These are phyloP conservation scores for Pipistrellus pipistrellus DNA, from an alignment of 2,797 vertebrate species.

Conservation along the genomic window DNA sequence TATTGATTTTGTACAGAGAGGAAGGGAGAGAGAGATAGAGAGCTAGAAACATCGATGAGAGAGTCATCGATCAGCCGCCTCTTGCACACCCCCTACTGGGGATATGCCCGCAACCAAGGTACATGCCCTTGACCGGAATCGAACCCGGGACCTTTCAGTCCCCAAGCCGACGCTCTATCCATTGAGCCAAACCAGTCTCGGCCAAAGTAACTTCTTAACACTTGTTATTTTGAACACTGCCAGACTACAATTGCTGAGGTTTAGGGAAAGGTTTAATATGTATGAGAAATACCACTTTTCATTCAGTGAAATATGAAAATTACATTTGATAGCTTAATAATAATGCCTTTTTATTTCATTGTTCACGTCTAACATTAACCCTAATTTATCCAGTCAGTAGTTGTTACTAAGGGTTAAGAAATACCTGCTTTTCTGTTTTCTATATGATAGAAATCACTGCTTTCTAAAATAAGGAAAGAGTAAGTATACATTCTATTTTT, in stretches of 20 bases:
- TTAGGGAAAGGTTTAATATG: slow-evolving; percentile 25
- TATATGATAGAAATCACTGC: not conserved
- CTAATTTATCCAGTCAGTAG: not conserved
- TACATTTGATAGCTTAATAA: slow-evolving; percentile 27
- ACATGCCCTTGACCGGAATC: too few species aligned
- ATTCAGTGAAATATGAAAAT: slow-evolving; percentile 39
- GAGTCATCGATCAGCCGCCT: too few species aligned
- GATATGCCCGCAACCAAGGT: too few species aligned
- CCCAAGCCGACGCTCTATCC: too few species aligned
- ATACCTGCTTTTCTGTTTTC: slow-evolving; percentile 45
- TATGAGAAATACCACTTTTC: slow-evolving; percentile 1
- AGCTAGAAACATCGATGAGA: too few species aligned
- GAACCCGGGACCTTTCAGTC: too few species aligned
- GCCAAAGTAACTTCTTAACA: slow-evolving; percentile 12
- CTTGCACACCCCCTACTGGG: too few species aligned
- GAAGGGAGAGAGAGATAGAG: too few species aligned
- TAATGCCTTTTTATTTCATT: slow-evolving; percentile 24
- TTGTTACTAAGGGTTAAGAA: not conserved
- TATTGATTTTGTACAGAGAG: too few species aligned
- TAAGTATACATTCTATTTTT: not conserved
- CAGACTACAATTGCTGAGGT: slow-evolving; percentile 33
- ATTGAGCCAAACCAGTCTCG: too few species aligned
- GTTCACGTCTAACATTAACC: slow-evolving; percentile 21
- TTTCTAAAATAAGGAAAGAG: not conserved
- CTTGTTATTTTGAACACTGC: slow-evolving; percentile 40